phyloP scores from a whole-genome alignment of 2,888 invertebrate species.

The Galeopsomyia nigrocyanea region DNA sequence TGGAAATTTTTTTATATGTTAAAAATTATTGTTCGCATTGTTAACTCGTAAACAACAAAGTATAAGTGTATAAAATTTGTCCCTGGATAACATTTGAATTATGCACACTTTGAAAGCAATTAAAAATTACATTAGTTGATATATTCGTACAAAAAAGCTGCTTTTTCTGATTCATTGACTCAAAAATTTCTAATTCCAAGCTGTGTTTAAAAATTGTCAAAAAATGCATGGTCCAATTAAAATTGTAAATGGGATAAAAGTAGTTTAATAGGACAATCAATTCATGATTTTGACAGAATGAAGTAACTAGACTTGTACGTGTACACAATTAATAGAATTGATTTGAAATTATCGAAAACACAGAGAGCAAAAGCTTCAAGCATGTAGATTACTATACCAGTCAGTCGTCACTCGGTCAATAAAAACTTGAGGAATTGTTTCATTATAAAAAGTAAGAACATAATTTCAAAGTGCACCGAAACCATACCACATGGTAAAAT shows the following conservation, averaged over 20 bases:
- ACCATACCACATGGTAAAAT: conserved; percentile 1
- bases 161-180: conserved; percentile 5
- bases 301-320: conserved; percentile 36
- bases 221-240: conserved; percentile 33
- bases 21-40: conserved; percentile 11
- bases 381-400: conserved; percentile 31
- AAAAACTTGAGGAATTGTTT: conserved; percentile 36
- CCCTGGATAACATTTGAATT: conserved; percentile 9
- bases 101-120: conserved; percentile 15
- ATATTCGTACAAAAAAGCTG: conserved; percentile 3
- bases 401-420: conserved; percentile 35
- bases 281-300: conserved; percentile 32
- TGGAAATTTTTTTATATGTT: conserved; percentile 17
- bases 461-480: conserved; percentile 24
- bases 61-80: conserved; percentile 23
- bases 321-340: conserved; percentile 18
- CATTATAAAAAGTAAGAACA: conserved; percentile 14
- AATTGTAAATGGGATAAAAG: conserved; percentile 25
- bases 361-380: conserved; percentile 25
- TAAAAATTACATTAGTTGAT: too few species aligned
- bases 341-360: conserved; percentile 42
- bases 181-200: conserved; percentile 11
- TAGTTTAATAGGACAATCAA: conserved; percentile 46
- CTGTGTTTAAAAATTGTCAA: conserved; percentile 5
- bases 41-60: conserved; percentile 16